Evolutionary conservation across 2,797 vertebrate genomes (phyloP).

Genomic region (Melopsittacus undulatus): DNA sequence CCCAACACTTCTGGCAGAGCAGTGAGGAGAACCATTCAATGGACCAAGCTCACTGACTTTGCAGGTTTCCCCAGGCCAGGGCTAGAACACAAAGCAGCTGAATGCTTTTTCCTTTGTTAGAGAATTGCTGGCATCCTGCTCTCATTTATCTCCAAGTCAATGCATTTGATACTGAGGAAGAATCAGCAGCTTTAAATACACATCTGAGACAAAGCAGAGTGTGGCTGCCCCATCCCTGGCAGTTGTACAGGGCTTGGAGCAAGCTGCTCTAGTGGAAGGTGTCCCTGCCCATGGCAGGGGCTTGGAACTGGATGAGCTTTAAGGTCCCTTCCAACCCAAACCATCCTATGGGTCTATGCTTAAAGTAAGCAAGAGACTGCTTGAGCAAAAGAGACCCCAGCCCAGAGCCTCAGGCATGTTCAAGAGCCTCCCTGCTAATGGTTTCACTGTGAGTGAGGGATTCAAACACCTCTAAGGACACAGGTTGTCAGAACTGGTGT

Average conservation of each 20-base stretch:
- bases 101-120: background rate
- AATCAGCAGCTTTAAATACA: background rate
- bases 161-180: background rate
- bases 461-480: background rate
- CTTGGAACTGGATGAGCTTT: background rate
- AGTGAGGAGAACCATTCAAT: background rate
- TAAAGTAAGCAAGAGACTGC: background rate
- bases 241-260: background rate
- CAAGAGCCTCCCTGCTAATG: background rate
- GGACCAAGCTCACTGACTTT: background rate
- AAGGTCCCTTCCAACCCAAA: background rate
- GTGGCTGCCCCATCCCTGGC: background rate
- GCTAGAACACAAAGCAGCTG: background rate
- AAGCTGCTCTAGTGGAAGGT: background rate
- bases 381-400: background rate
- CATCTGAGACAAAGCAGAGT: background rate
- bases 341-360: background rate
- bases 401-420: background rate
- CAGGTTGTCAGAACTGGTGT: background rate
- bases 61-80: background rate
- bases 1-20: accelerated
- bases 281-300: background rate
- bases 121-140: background rate
- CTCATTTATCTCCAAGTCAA: background rate
- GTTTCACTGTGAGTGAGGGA: background rate